Conservation (phyloP, 2,888 invertebrate genomes). For the Formica aserva region DNA sequence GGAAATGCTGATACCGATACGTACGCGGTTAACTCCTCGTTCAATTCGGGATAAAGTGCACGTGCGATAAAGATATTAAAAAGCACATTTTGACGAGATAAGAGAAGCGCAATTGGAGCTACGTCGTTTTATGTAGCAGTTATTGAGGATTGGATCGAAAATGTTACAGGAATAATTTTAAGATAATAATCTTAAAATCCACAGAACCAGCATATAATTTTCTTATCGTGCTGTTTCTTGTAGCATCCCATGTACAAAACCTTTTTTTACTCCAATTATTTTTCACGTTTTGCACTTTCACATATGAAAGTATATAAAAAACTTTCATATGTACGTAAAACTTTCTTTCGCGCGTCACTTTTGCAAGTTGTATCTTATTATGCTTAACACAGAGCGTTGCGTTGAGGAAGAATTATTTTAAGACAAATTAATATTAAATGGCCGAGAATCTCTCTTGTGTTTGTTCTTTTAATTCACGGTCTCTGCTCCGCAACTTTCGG, state of each 20-base stretch:
- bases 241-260: neutral
- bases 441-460: neutral
- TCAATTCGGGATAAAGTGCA: constrained; percentile 10
- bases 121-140: neutral
- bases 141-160: neutral
- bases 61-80: constrained; percentile 31
- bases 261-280: neutral
- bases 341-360: neutral
- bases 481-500: constrained; percentile 9
- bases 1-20: constrained; percentile 26
- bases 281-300: neutral
- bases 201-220: neutral
- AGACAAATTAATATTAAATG: constrained; percentile 12
- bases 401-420: neutral
- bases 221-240: neutral
- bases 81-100: constrained; percentile 32
- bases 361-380: neutral
- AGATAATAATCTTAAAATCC: constrained; percentile 21
- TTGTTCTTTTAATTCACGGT: constrained; percentile 30
- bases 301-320: neutral
- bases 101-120: constrained; percentile 11
- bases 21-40: constrained; percentile 16
- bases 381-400: neutral
- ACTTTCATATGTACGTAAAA: neutral
- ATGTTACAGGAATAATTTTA: constrained; percentile 19